These are phyloP conservation scores for Netelia melanura DNA, from an alignment of 2,888 invertebrate genomes.

Conservation along the genomic window DNA sequence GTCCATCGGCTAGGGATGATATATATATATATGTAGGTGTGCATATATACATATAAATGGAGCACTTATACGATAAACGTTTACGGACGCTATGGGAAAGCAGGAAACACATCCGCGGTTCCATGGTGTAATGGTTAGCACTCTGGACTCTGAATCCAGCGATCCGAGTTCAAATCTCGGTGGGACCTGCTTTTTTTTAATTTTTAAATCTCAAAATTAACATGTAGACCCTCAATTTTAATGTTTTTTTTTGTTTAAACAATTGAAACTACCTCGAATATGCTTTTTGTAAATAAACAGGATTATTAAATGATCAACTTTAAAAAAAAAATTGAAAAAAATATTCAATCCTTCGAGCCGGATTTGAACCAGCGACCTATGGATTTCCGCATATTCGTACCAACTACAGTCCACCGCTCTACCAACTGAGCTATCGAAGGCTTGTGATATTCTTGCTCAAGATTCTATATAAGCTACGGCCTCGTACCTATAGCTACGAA, in stretches of 20 bases:
- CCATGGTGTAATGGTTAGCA: conserved; percentile 90
- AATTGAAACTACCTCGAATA: background rate
- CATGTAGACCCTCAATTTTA: background rate
- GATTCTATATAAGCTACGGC: background rate
- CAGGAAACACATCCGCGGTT: conserved; percentile 81
- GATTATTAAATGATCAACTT: background rate
- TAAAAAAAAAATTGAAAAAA: conserved; percentile 47
- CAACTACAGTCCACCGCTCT: conserved; percentile 84
- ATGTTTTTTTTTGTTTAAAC: conserved; percentile 14
- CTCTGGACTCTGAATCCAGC: conserved; percentile 92
- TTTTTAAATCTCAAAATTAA: background rate
- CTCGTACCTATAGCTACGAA: background rate
- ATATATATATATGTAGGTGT: conserved; percentile 10
- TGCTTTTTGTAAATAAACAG: background rate
- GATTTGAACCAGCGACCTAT: conserved; percentile 85
- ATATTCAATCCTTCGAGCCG: conserved; percentile 82
- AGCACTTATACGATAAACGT: background rate
- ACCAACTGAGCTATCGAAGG: conserved; percentile 84
- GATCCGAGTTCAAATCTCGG: conserved; percentile 93
- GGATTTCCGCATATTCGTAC: conserved; percentile 77
- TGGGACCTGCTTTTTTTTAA: conserved; percentile 90
- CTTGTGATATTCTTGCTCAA: background rate
- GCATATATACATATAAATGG: background rate
- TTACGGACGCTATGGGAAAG: conserved; percentile 19
- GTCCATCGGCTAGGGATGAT: conserved; percentile 33